These are phyloP conservation scores for Lineus longissimus DNA, from an alignment of 1,140 invertebrate species.

Conservation along the genomic window DNA sequence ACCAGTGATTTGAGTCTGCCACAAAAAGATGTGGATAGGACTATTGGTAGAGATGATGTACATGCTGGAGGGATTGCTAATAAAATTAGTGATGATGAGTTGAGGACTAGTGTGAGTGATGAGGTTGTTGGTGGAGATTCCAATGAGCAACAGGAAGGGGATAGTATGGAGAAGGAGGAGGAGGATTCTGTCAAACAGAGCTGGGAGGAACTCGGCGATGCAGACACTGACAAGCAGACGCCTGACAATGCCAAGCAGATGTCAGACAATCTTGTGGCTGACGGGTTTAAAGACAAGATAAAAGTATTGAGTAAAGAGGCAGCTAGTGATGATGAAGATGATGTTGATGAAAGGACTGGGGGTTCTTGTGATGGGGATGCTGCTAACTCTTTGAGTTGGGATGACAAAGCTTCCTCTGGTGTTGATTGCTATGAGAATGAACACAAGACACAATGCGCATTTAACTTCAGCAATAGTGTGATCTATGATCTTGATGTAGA, in stretches of 20 bases:
- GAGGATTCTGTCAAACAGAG: slow-evolving; percentile 25
- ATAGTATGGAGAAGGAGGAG: slow-evolving; percentile 3
- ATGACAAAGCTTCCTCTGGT: slow-evolving; percentile 12
- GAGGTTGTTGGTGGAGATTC: neutral
- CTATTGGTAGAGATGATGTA: slow-evolving; percentile 2
- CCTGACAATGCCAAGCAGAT: neutral
- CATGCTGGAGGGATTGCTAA: neutral
- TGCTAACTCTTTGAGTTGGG: slow-evolving; percentile 34
- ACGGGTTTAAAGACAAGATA: slow-evolving; percentile 1
- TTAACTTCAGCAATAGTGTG: slow-evolving; percentile 38
- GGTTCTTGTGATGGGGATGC: slow-evolving; percentile 1
- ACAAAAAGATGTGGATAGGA: slow-evolving; percentile 9
- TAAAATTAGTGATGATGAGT: slow-evolving; percentile 4
- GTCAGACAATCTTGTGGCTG: neutral
- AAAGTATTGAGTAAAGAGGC: neutral
- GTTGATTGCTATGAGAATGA: slow-evolving; percentile 17
- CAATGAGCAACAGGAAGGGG: neutral
- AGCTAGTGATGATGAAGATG: slow-evolving; percentile 1
- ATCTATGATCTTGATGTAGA: slow-evolving; percentile 37
- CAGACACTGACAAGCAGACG: slow-evolving; percentile 9
- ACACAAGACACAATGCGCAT: slow-evolving; percentile 40
- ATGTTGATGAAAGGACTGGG: neutral
- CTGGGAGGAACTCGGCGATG: slow-evolving; percentile 27
- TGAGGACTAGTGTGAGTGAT: neutral
- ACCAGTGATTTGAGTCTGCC: neutral